Base-by-base conservation (phyloP, 2,888 invertebrate genomes). In the Chymomyza caudatula region DNA sequence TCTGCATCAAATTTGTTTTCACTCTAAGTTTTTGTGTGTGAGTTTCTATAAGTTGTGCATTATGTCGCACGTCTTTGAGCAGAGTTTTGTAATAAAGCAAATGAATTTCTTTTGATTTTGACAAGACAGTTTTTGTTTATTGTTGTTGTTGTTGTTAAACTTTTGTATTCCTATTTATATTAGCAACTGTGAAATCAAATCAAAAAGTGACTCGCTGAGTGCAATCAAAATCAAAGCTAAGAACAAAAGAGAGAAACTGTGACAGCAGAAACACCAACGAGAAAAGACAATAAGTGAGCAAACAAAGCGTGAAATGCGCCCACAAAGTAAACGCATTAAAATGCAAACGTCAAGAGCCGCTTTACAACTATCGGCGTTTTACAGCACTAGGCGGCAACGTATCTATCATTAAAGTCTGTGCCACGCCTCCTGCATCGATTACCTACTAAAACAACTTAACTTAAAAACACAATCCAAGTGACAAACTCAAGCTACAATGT, bases 271-370 rank as follows among this genome's bases (percentile, higher is more conserved):
- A 20, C 37, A 51, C 43, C n/a, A n/a, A n/a, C n/a, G n/a, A 11
- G 43, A 17, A 58, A 62, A 52, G 37, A 13, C 43, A 17, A 19
- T 17, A 3, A 47, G 37, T 57, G 55, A 29, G 57, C 42, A 51
- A 53, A 42, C 47, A 64, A 73, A 77, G 60, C 64, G 73, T 77
- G 79, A 84, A 86, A 83, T 83, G 82, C 71, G 76, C 69, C 67
- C 71, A 69, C 81, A 85, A 69, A 84, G 67, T 57, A 82, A 84
- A 82, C 78, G 76, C 81, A 84, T 29, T 23, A 29, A 84, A 78
- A 86, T 85, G 85, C 78, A 73, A 78, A 55, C 25, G 17, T 55
- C 29, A 29, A 42, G 17, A 19, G 37, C 25, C 51, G 20, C 29
- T 42, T 37, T 70, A 74, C 74, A 73, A 52, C 78, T 73, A 79